These are phyloP conservation scores for Salvelinus fontinalis DNA, from an alignment of 2,113 vertebrate species.

Conservation along the genomic window DNA sequence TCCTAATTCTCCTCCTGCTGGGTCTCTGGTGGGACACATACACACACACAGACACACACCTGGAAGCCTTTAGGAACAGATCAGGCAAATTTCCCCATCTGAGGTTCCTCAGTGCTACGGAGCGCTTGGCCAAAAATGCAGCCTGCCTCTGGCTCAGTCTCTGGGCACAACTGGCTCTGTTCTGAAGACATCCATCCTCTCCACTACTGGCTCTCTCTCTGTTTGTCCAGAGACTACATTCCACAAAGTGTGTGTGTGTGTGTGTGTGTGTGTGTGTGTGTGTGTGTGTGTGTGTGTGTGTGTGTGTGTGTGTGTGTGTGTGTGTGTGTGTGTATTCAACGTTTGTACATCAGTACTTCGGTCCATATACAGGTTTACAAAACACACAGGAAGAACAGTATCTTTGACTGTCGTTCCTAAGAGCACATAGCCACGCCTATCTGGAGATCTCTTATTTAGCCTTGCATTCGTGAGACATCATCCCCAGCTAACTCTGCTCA, in stretches of 20 bases:
- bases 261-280: neutral
- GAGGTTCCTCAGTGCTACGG: slow-evolving; percentile 19
- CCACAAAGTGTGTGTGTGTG: neutral
- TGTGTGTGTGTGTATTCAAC: neutral
- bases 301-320: neutral
- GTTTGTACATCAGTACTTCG: slow-evolving; percentile 16
- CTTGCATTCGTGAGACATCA: slow-evolving; percentile 15
- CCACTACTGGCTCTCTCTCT: neutral
- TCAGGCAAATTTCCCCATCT: slow-evolving; percentile 24
- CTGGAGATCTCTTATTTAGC: slow-evolving; percentile 43
- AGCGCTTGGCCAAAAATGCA: slow-evolving; percentile 5
- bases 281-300: neutral
- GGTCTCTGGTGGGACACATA: slow-evolving; percentile 15
- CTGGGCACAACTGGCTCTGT: neutral
- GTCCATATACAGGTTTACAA: slow-evolving; percentile 23
- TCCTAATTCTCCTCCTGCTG: too few relatives aligned
- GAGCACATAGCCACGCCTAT: neutral
- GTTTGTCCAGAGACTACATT: too few relatives aligned
- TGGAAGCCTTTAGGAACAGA: slow-evolving; percentile 49
- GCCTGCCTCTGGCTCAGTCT: neutral
- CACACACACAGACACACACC: slow-evolving; percentile 33
- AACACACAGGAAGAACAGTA: slow-evolving; percentile 21
- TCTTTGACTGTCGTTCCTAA: neutral
- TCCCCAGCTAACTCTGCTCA: slow-evolving; percentile 17
- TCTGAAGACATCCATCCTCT: neutral